These are phyloP conservation scores for Exephanes ischioxanthus DNA, from an alignment of 2,888 invertebrate genomes.

Conservation along the genomic window DNA sequence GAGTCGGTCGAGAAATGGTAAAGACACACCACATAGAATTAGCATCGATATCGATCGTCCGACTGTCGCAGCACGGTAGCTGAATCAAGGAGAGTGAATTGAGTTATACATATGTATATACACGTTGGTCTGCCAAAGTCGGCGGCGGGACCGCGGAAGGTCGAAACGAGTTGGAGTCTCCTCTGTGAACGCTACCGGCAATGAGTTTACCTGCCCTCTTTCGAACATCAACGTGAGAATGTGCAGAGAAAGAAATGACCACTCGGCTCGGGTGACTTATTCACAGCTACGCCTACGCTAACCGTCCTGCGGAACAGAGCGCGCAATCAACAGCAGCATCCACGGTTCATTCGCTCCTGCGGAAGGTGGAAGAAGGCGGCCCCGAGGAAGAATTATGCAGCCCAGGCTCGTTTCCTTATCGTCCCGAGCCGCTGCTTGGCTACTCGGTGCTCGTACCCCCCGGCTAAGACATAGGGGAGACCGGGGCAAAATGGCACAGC, in stretches of 20 bases:
- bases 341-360: conserved; percentile 47
- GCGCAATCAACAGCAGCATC: conserved; percentile 61
- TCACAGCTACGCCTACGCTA: conserved; percentile 63
- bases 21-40: conserved; percentile 52
- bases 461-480: conserved; percentile 11
- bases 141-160: no score
- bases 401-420: conserved; percentile 66
- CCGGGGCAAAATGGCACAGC: no score
- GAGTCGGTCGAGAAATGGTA: conserved; percentile 52
- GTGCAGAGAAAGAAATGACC: conserved; percentile 49
- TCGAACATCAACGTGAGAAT: conserved; percentile 36
- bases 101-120: no score
- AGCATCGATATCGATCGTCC: conserved; percentile 57
- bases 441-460: conserved; percentile 25
- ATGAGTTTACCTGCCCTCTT: conserved; percentile 52
- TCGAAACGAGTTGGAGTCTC: neutral
- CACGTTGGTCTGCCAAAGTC: no score
- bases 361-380: conserved; percentile 43
- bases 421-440: conserved; percentile 43
- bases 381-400: conserved; percentile 62
- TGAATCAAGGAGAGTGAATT: conserved; percentile 19
- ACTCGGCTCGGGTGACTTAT: conserved; percentile 57
- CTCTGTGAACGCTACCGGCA: conserved; percentile 48
- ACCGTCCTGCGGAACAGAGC: conserved; percentile 46
- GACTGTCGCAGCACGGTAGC: conserved; percentile 42